A percentile compares a stretch with the other conserved stretches of the same genome.
Evolutionary conservation across 2,888 invertebrate genomes (phyloP).

Genomic region (Agrotis ipsilon): DNA sequence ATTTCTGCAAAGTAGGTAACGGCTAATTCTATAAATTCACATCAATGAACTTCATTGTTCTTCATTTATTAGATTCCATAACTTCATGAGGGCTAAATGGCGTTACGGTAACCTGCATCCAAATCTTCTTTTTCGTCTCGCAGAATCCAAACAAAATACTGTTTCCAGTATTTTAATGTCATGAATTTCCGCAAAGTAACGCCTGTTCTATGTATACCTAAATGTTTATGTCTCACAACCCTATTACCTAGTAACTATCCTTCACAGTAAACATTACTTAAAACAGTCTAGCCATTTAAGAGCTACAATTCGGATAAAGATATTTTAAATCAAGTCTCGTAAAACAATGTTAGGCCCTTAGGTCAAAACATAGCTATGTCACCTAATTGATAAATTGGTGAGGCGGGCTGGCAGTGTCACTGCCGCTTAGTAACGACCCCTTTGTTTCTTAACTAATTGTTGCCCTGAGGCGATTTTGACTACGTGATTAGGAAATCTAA

Average conservation of each 20-base stretch:
- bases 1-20: no score
- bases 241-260: neutral
- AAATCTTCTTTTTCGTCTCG: no score
- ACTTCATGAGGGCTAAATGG: no score
- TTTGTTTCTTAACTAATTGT: slow-evolving; percentile 52
- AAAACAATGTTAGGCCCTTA: slow-evolving; percentile 37
- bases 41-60: no score
- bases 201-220: no score
- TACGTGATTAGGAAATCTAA: slow-evolving; percentile 42
- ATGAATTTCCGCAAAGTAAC: no score
- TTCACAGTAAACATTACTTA: neutral
- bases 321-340: slow-evolving; percentile 31
- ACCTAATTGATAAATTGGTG: slow-evolving; percentile 57
- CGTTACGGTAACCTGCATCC: no score
- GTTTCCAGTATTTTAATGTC: no score
- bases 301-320: slow-evolving; percentile 30
- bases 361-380: slow-evolving; percentile 44
- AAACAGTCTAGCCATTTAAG: neutral
- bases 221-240: neutral
- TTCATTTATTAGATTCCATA: no score
- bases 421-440: slow-evolving; percentile 49
- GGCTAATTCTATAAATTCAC: no score
- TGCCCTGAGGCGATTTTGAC: slow-evolving; percentile 33
- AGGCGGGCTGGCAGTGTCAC: slow-evolving; percentile 43
- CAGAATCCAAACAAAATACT: no score